Evolutionary conservation across 2,113 vertebrate species (phyloP).

Genomic region (Atherinomorus stipes): DNA sequence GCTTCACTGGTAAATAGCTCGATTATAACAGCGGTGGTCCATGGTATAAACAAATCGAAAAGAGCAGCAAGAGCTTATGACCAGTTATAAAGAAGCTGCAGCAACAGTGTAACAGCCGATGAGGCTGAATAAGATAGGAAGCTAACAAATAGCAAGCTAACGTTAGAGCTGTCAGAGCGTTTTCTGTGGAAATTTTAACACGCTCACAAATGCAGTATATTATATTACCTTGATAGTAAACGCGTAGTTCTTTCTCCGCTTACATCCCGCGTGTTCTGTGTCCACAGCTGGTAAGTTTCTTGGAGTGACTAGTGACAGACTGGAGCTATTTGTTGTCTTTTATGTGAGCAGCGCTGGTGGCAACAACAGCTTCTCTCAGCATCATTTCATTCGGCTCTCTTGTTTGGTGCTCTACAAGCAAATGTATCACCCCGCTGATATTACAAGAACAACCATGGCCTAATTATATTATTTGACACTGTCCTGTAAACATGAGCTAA

Average conservation of each 20-base stretch:
- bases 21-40: not conserved
- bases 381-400: slow-evolving; percentile 22
- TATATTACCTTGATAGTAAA: slow-evolving; percentile 50
- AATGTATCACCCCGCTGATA: not conserved
- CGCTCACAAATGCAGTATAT: not conserved
- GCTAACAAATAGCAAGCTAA: slow-evolving; percentile 44
- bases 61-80: not conserved
- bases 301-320: not conserved
- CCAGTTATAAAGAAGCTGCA: slow-evolving; percentile 1
- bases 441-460: rapidly evolving
- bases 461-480: not conserved
- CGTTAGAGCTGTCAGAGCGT: slow-evolving; percentile 9
- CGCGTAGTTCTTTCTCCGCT: slow-evolving; percentile 22
- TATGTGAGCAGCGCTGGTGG: not conserved
- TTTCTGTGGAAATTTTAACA: no score
- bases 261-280: slow-evolving; percentile 1
- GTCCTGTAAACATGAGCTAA: not conserved
- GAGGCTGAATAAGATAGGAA: slow-evolving; percentile 16
- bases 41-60: not conserved
- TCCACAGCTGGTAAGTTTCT: not conserved
- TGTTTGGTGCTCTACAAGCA: not conserved
- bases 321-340: slow-evolving; percentile 17
- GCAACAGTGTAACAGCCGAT: not conserved
- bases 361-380: slow-evolving; percentile 38
- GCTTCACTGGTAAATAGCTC: not conserved